Evolutionary conservation across 2,113 vertebrate species (phyloP).

Genomic region (Calonectris borealis): DNA sequence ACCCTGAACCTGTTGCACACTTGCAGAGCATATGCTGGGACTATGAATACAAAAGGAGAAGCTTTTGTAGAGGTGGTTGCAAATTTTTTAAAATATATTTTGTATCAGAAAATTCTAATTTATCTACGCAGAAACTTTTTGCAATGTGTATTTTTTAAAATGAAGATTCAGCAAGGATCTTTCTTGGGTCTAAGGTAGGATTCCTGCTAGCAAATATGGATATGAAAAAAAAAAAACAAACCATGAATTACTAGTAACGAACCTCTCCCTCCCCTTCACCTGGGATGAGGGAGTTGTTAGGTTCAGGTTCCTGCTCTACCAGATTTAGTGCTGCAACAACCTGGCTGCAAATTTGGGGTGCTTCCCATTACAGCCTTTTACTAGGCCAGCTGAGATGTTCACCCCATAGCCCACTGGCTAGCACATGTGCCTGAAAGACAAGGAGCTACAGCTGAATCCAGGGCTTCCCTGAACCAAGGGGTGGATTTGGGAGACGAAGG

Average conservation of each 20-base stretch:
- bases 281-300: background rate
- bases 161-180: background rate
- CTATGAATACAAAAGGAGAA: background rate
- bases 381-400: background rate
- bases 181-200: background rate
- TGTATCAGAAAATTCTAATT: background rate
- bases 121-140: background rate
- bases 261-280: background rate
- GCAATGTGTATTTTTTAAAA: background rate
- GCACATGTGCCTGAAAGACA: background rate
- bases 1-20: background rate
- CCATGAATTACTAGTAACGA: background rate
- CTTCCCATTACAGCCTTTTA: background rate
- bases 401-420: accelerated
- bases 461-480: background rate
- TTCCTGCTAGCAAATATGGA: background rate
- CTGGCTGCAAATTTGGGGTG: background rate
- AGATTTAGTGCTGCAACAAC: accelerated
- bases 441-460: background rate
- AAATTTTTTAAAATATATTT: background rate
- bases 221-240: accelerated
- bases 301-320: background rate
- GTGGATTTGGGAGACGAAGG: background rate
- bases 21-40: accelerated
- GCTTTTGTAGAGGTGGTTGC: background rate